A percentile compares a stretch with the other conserved stretches of the same genome.
Conservation (phyloP, 1,140 invertebrate genomes). For the Drosophila fuyamai region DNA sequence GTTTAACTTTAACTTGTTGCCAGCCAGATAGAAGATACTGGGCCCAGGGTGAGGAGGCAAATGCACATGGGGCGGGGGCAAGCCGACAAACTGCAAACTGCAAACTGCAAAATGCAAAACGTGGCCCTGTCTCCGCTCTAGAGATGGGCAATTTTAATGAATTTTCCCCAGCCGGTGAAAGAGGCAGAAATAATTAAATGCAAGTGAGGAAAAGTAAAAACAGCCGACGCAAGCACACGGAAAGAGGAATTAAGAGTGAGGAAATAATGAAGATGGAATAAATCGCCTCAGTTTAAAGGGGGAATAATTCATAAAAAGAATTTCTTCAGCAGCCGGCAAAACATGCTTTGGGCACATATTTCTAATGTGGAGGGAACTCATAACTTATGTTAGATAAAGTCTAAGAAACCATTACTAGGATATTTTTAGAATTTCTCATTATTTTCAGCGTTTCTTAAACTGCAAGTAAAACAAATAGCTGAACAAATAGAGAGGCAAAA, state of each 20-base stretch:
- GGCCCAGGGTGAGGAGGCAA: slow-evolving; percentile 25
- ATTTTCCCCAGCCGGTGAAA: slow-evolving; percentile 41
- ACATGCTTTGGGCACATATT: slow-evolving; percentile 25
- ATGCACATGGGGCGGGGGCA: neutral
- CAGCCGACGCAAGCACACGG: slow-evolving; percentile 16
- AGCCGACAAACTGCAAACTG: slow-evolving; percentile 13
- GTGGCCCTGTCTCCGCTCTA: slow-evolving; percentile 58
- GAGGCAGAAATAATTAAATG: slow-evolving; percentile 51
- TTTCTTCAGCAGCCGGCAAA: slow-evolving; percentile 12
- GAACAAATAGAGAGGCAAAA: too few species aligned
- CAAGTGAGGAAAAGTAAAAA: slow-evolving; percentile 56
- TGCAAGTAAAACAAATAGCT: too few species aligned
- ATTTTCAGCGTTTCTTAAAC: too few species aligned
- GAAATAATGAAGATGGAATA: slow-evolving; percentile 40
- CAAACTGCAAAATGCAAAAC: slow-evolving; percentile 62
- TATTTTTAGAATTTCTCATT: neutral
- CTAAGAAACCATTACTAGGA: neutral
- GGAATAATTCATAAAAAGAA: slow-evolving; percentile 46
- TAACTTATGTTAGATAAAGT: slow-evolving; percentile 7
- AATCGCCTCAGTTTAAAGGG: slow-evolving; percentile 42
- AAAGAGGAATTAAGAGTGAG: slow-evolving; percentile 42
- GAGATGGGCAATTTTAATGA: slow-evolving; percentile 68
- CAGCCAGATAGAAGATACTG: slow-evolving; percentile 59
- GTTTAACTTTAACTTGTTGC: slow-evolving; percentile 81
- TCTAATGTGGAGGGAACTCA: slow-evolving; percentile 19